These are phyloP conservation scores for Radopholus similis DNA, from an alignment of 1,140 invertebrate species.

Conservation along the genomic window DNA sequence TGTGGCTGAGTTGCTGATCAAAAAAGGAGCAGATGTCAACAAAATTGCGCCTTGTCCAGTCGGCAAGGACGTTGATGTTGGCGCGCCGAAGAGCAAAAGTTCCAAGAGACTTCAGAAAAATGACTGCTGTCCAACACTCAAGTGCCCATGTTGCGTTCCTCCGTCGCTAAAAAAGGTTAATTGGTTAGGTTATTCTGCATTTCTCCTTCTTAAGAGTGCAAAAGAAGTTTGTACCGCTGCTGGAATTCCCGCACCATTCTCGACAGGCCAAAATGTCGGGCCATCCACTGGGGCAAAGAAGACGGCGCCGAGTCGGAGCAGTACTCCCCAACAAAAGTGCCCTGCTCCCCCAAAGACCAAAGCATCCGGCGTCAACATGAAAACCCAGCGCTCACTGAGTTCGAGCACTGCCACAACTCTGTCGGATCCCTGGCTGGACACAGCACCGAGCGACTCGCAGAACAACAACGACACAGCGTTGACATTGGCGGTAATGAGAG, in stretches of 20 bases:
- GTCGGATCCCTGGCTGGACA: conserved; percentile 11
- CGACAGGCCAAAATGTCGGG: conserved; percentile 5
- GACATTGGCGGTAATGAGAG: not conserved
- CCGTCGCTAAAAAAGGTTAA: conserved; percentile 6
- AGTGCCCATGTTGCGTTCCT: conserved; percentile 17
- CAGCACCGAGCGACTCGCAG: not conserved
- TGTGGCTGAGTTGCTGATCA: conserved; percentile 63
- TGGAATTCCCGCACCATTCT: not conserved
- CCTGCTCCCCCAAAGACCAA: not conserved
- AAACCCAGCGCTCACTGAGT: conserved; percentile 9
- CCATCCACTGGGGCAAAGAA: not conserved
- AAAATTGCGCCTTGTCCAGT: conserved; percentile 5
- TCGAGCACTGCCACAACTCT: conserved; percentile 9
- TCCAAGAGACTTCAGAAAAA: conserved; percentile 10
- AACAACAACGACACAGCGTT: not conserved
- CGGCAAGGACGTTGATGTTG: conserved; percentile 4
- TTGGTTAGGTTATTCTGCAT: too few species aligned
- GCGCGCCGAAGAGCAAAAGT: conserved; percentile 2
- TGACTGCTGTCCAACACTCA: conserved; percentile 5
- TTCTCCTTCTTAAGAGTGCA: too few species aligned
- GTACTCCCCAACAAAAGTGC: not conserved
- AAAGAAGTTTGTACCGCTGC: conserved; percentile 21
- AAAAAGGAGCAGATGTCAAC: conserved; percentile 58
- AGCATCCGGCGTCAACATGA: not conserved
- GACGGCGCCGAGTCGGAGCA: conserved; percentile 6